These are phyloP conservation scores for Sterna hirundo DNA, from an alignment of 2,113 vertebrate species.

Conservation along the genomic window DNA sequence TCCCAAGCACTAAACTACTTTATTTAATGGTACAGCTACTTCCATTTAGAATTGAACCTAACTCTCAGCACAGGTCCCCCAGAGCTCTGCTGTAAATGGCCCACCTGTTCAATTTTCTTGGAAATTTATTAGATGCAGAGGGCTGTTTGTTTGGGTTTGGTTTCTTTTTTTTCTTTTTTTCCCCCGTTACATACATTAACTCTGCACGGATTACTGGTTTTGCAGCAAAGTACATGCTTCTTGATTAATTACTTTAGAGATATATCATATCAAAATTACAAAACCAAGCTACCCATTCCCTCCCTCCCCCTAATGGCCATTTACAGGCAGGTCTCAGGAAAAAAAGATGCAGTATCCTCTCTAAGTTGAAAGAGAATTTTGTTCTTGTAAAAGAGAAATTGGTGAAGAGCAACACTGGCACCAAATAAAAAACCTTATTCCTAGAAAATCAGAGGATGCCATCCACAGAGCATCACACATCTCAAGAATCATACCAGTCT, in stretches of 20 bases:
- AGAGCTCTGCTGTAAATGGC: constrained; percentile 62
- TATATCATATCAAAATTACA: constrained; percentile 41
- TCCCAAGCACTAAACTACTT: constrained; percentile 70
- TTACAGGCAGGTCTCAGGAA: constrained; percentile 71
- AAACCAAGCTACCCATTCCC: constrained; percentile 56
- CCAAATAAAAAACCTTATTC: constrained; percentile 11
- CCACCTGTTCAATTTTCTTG: not conserved
- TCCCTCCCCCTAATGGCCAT: constrained; percentile 52
- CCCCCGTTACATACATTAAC: not conserved
- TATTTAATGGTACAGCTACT: constrained; percentile 61
- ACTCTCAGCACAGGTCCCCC: constrained; percentile 32
- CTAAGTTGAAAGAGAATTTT: constrained; percentile 47
- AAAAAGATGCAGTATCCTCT: constrained; percentile 72
- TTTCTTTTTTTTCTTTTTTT: not conserved
- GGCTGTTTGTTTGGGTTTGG: not conserved
- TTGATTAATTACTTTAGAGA: constrained; percentile 27
- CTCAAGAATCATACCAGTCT: not conserved
- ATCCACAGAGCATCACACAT: not conserved
- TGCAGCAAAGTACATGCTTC: constrained; percentile 28
- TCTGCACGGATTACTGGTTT: not conserved
- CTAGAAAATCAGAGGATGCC: constrained; percentile 22
- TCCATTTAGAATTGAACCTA: constrained; percentile 25
- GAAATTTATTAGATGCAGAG: constrained; percentile 8
- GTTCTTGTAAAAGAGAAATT: constrained; percentile 19
- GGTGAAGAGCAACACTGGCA: not conserved